Conservation (phyloP, 37 sponge, comb jelly and placozoan genomes). For the Ianthella basta region DNA sequence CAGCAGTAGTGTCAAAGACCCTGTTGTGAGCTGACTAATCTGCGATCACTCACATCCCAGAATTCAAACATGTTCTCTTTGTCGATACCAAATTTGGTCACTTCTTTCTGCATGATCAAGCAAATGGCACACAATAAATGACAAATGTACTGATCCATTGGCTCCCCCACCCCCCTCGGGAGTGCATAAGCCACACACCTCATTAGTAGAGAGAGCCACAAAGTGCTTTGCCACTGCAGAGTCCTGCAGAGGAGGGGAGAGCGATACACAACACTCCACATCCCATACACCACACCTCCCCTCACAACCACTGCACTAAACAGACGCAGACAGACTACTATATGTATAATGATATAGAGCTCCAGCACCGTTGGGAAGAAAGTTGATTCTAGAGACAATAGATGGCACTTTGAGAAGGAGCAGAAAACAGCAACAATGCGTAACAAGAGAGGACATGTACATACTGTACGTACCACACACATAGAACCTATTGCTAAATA, state of each 20-base stretch:
- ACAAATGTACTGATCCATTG: background rate
- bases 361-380: no score
- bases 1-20: no score
- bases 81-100: slow-evolving; percentile 96
- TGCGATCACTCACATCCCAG: slow-evolving; percentile 97
- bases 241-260: slow-evolving; percentile 40
- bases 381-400: no score
- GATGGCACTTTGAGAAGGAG: background rate
- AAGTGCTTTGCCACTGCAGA: slow-evolving; percentile 97
- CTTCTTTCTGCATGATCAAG: slow-evolving; percentile 66
- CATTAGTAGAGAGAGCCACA: slow-evolving; percentile 99
- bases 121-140: background rate
- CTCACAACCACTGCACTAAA: no score
- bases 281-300: no score
- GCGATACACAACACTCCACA: background rate
- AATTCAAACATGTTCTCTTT: slow-evolving; percentile 96
- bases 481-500: no score
- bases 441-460: background rate
- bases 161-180: background rate
- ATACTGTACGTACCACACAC: no score
- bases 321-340: no score
- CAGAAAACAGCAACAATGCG: background rate
- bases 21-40: no score
- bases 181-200: slow-evolving; percentile 41
- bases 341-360: no score